Evolutionary conservation across 1,140 invertebrate species (phyloP).

Genomic region (Liolophura sinensis): DNA sequence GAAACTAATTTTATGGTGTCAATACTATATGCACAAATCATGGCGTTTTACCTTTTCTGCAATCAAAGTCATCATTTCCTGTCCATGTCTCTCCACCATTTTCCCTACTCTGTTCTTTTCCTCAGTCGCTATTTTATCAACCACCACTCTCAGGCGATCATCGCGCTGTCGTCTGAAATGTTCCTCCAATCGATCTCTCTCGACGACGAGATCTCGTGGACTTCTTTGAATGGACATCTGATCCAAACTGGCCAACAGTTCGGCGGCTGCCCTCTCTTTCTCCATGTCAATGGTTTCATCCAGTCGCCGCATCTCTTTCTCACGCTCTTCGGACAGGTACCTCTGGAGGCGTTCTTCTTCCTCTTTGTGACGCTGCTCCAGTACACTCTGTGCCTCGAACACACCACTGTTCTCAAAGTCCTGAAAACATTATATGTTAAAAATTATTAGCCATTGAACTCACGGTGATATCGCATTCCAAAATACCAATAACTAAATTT

Average conservation of each 20-base stretch:
- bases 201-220: conserved; percentile 38
- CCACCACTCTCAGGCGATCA: conserved; percentile 41
- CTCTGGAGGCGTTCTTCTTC: conserved; percentile 48
- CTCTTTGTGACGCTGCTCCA: conserved; percentile 46
- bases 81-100: conserved; percentile 50
- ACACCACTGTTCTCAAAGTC: conserved; percentile 48
- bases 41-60: conserved; percentile 39
- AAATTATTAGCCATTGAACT: too few species aligned
- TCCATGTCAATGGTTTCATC: conserved; percentile 42
- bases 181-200: conserved; percentile 48
- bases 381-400: conserved; percentile 41
- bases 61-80: conserved; percentile 49
- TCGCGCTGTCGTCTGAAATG: conserved; percentile 44
- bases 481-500: too few species aligned
- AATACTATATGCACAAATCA: too few species aligned
- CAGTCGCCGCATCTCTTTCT: conserved; percentile 43
- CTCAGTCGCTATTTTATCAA: conserved; percentile 45
- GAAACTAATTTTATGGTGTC: too few species aligned
- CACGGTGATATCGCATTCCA: too few species aligned
- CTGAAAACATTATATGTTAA: conserved; percentile 15
- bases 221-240: conserved; percentile 24
- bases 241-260: conserved; percentile 40
- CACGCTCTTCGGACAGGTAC: conserved; percentile 46
- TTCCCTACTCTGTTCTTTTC: conserved; percentile 44
- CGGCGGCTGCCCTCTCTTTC: conserved; percentile 44